Evolutionary conservation across 2,797 vertebrate species (phyloP).

Genomic region (Coregonus suidteri): DNA sequence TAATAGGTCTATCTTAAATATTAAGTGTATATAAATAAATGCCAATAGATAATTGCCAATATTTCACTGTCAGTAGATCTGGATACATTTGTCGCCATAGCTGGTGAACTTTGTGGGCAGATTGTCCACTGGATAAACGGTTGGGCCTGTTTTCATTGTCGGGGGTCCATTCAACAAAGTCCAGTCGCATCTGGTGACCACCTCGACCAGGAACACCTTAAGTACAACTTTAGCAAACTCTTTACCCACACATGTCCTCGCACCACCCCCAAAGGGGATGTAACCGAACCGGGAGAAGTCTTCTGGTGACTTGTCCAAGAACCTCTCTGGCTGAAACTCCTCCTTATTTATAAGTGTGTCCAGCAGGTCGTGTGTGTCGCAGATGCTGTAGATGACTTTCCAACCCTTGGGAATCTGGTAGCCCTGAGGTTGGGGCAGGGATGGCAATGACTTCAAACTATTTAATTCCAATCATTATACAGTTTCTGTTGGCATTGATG

Average conservation of each 20-base stretch:
- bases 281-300: constrained; percentile 90
- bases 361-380: constrained; percentile 92
- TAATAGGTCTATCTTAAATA: constrained; percentile 7
- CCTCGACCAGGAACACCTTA: constrained; percentile 92
- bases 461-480: too few relatives aligned
- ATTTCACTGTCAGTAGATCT: background rate
- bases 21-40: background rate
- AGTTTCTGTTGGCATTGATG: too few relatives aligned
- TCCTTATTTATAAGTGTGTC: constrained; percentile 92
- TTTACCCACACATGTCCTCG: constrained; percentile 95
- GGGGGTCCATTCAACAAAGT: constrained; percentile 91
- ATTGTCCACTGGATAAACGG: constrained; percentile 94
- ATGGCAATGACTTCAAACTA: background rate
- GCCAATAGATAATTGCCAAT: background rate
- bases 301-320: constrained; percentile 77
- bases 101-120: constrained; percentile 90
- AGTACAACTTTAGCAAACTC: constrained; percentile 95
- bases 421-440: constrained; percentile 75
- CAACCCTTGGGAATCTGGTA: constrained; percentile 98
- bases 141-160: constrained; percentile 94
- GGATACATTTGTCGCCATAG: constrained; percentile 51
- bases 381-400: constrained; percentile 98
- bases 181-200: constrained; percentile 91
- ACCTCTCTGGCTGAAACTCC: constrained; percentile 92
- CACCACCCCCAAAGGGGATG: constrained; percentile 94